Evolutionary conservation across 2,113 vertebrate species (phyloP).

Genomic region (Corythoichthys intestinalis): DNA sequence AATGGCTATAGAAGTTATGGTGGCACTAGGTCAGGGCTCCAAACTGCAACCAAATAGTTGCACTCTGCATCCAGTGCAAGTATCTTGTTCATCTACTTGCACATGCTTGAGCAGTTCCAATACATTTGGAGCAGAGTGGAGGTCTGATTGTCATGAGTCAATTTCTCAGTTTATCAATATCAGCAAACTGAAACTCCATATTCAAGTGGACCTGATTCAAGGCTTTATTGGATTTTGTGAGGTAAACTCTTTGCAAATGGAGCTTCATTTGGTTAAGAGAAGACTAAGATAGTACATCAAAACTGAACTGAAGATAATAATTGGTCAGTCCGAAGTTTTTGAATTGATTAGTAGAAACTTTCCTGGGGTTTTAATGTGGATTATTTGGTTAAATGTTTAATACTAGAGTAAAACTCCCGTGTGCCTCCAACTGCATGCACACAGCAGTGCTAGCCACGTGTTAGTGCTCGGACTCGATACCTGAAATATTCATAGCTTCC

Average conservation of each 20-base stretch:
- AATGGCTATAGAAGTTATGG: no score
- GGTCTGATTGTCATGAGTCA: slow-evolving; percentile 5
- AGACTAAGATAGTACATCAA: not conserved
- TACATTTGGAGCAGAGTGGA: not conserved
- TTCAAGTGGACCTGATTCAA: slow-evolving; percentile 13
- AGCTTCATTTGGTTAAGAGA: not conserved
- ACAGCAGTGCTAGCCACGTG: slow-evolving; percentile 35
- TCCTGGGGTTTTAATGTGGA: not conserved
- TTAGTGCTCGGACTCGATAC: slow-evolving; percentile 22
- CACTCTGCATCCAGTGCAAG: no score
- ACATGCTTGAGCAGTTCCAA: not conserved
- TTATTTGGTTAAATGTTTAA: slow-evolving; percentile 7
- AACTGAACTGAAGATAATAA: not conserved
- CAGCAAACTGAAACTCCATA: slow-evolving; percentile 35
- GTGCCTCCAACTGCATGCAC: slow-evolving; percentile 10
- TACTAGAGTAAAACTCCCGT: slow-evolving; percentile 8
- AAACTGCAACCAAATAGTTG: no score
- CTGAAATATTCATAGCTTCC: slow-evolving; percentile 67
- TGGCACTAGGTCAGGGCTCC: no score
- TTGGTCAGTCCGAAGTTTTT: not conserved
- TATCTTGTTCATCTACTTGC: no score
- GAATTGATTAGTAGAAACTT: not conserved
- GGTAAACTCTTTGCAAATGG: not conserved
- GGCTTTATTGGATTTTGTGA: not conserved
- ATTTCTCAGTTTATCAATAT: slow-evolving; percentile 43